Percentiles rank a stretch among this genome's conserved stretches.
Conservation (phyloP, 2,797 vertebrate genomes). For the Arremon aurantiirostris region DNA sequence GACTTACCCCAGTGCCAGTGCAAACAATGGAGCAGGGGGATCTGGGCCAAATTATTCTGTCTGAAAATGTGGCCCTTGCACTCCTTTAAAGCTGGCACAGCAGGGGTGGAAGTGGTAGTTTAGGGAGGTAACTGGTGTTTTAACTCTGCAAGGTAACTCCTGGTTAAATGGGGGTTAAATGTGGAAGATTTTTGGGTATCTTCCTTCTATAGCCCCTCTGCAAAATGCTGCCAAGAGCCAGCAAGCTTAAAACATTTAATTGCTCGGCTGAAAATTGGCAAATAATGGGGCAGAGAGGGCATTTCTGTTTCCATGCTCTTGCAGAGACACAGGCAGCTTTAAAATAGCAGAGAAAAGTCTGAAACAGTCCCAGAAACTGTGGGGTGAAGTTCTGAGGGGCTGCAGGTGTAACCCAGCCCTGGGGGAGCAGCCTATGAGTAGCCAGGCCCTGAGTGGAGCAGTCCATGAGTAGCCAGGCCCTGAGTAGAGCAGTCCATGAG, state of each 20-base stretch:
- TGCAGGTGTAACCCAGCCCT: neutral
- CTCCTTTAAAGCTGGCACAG: neutral
- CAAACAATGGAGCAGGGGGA: constrained; percentile 16
- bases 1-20: constrained; percentile 6
- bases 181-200: neutral
- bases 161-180: neutral
- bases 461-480: rapidly evolving
- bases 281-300: neutral
- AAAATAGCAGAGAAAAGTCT: neutral
- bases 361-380: neutral
- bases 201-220: neutral
- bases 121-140: neutral
- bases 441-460: neutral
- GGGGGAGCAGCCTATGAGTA: neutral
- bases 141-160: neutral
- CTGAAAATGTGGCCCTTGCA: neutral
- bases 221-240: neutral
- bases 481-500: too few species aligned
- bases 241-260: neutral
- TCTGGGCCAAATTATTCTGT: neutral
- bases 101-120: neutral
- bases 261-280: neutral
- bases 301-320: neutral
- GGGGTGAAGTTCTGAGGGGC: neutral
- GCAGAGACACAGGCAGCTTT: neutral